Conservation (phyloP, 2,797 vertebrate genomes). For the Carcharodon carcharias region DNA sequence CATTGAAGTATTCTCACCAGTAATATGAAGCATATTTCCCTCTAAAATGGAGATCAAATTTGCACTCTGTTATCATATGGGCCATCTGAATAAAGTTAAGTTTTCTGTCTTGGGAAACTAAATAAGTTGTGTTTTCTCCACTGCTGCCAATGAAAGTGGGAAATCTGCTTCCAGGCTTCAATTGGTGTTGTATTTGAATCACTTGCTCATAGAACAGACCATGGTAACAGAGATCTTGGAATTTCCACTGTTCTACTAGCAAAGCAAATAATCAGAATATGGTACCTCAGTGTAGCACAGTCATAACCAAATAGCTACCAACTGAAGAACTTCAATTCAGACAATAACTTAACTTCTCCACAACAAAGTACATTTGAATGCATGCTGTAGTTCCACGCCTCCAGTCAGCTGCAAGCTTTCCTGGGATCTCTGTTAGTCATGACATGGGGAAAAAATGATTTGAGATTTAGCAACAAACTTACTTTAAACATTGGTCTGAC, state of each 20-base stretch:
- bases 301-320: neutral
- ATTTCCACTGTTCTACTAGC: neutral
- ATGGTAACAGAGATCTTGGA: neutral
- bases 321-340: neutral
- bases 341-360: neutral
- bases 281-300: neutral
- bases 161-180: neutral
- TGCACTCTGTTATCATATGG: neutral
- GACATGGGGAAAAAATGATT: neutral
- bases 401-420: neutral
- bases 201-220: neutral
- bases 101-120: neutral
- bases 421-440: neutral
- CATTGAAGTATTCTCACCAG: neutral
- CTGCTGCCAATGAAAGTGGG: neutral
- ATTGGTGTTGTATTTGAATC: neutral
- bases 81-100: neutral
- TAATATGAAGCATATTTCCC: neutral
- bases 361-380: neutral
- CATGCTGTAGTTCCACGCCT: neutral
- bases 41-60: neutral
- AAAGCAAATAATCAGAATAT: neutral
- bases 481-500: constrained; percentile 98
- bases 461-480: constrained; percentile 44
- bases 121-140: neutral